Evolutionary conservation across 1,140 invertebrate species (phyloP).

Genomic region (Drosophila nigromelanica): DNA sequence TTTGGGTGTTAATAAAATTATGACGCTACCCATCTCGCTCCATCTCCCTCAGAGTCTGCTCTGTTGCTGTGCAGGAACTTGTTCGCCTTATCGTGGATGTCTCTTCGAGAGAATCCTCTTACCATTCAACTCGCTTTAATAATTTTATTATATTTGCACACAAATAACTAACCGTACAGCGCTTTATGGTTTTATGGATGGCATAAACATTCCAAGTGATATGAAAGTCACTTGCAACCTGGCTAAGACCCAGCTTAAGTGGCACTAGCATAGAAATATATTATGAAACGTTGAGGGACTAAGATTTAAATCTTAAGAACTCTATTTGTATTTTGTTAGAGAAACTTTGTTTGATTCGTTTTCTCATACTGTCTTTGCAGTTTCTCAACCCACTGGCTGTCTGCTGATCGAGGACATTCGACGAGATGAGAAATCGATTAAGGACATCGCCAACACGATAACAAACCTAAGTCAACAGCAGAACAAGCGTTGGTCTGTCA

Average conservation of each 20-base stretch:
- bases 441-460: slow-evolving; percentile 82
- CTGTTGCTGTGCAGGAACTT: slow-evolving; percentile 12
- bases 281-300: slow-evolving; percentile 4
- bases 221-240: slow-evolving; percentile 8
- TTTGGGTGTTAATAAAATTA: slow-evolving; percentile 78
- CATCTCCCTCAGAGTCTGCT: slow-evolving; percentile 22
- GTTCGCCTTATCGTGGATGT: slow-evolving; percentile 56
- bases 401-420: slow-evolving; percentile 80
- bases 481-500: slow-evolving; percentile 77
- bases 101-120: slow-evolving; percentile 56
- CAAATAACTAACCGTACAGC: slow-evolving; percentile 63
- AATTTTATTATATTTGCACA: slow-evolving; percentile 78
- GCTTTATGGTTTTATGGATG: slow-evolving; percentile 54
- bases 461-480: slow-evolving; percentile 83
- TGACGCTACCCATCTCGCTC: slow-evolving; percentile 46
- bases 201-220: slow-evolving; percentile 61
- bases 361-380: slow-evolving; percentile 30
- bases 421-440: slow-evolving; percentile 79
- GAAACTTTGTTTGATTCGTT: background rate
- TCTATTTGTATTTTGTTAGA: no score
- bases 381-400: slow-evolving; percentile 71
- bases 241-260: slow-evolving; percentile 52
- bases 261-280: no score
- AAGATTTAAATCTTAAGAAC: background rate
- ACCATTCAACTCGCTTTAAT: slow-evolving; percentile 66